Conservation (phyloP, 2,888 invertebrate species). For the Dasysyrphus albostriatus region DNA sequence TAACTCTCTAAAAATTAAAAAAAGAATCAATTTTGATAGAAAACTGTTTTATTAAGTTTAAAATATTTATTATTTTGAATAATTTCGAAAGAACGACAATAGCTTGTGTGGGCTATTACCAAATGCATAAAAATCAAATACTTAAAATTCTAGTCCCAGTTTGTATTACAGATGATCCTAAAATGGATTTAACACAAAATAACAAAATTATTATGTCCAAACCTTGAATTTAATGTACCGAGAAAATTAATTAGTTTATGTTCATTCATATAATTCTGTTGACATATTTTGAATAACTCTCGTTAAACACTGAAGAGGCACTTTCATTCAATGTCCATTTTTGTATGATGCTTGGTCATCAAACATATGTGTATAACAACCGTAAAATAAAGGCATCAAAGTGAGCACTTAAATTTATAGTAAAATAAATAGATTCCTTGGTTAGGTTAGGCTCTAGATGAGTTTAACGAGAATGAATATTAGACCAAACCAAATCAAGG, state of each 20-base stretch:
- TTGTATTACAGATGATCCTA: too few species aligned
- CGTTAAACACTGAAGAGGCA: not conserved
- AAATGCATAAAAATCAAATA: too few species aligned
- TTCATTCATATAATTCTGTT: not conserved
- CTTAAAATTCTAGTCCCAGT: too few species aligned
- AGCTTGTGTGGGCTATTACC: too few species aligned
- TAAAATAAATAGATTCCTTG: not conserved
- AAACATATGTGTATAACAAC: not conserved
- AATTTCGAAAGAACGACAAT: too few species aligned
- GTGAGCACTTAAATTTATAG: slow-evolving; percentile 6
- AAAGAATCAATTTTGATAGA: too few species aligned
- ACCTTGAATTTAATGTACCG: not conserved
- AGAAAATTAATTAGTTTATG: not conserved
- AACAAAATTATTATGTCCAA: too few species aligned
- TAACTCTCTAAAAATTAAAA: too few species aligned
- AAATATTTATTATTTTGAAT: too few species aligned
- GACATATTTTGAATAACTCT: not conserved
- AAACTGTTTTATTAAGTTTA: too few species aligned
- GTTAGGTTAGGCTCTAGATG: not conserved
- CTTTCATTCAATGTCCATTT: not conserved
- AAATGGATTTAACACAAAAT: too few species aligned
- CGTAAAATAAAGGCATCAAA: not conserved
- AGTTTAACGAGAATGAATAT: not conserved
- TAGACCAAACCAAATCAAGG: not conserved
- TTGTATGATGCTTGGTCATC: not conserved